phyloP scores from a whole-genome alignment of 2,113 vertebrate species.

The Mola mola region DNA sequence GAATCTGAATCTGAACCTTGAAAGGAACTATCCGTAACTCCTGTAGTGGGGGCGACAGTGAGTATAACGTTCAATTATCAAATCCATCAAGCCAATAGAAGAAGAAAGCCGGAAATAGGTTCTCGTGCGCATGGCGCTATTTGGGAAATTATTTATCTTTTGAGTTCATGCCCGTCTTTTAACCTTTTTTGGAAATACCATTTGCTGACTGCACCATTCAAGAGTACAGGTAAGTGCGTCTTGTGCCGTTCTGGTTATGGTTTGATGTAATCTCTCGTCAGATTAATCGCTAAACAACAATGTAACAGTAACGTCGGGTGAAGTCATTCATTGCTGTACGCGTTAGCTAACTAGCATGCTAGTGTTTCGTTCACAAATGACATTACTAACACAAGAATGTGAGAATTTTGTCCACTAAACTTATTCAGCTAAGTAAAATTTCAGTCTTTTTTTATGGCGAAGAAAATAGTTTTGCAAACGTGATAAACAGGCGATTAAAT shows the following conservation, averaged over 20 bases:
- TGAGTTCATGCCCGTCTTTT: background rate
- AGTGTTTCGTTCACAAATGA: background rate
- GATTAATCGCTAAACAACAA: slow-evolving; percentile 5
- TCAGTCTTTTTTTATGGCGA: background rate
- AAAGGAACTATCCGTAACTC: background rate
- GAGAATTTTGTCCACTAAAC: too few species aligned
- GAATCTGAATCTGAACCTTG: too few species aligned
- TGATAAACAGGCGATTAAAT: fast-evolving
- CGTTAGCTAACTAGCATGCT: slow-evolving; percentile 55
- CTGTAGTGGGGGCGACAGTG: slow-evolving; percentile 2
- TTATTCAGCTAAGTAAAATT: fast-evolving
- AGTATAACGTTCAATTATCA: background rate
- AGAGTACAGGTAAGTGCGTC: slow-evolving; percentile 35
- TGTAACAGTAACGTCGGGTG: slow-evolving; percentile 60
- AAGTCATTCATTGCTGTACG: slow-evolving; percentile 56
- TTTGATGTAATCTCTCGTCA: fast-evolving
- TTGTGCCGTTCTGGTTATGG: fast-evolving
- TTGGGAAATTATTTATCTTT: slow-evolving; percentile 29
- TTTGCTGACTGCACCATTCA: background rate
- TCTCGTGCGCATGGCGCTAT: slow-evolving; percentile 65
- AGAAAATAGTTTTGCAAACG: background rate
- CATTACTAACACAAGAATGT: fast-evolving
- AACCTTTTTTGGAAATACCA: background rate
- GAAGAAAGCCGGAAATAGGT: slow-evolving; percentile 49
- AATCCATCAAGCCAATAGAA: fast-evolving